phyloP scores from a whole-genome alignment of 2,797 vertebrate species.

The Onychomys leucogaster region DNA sequence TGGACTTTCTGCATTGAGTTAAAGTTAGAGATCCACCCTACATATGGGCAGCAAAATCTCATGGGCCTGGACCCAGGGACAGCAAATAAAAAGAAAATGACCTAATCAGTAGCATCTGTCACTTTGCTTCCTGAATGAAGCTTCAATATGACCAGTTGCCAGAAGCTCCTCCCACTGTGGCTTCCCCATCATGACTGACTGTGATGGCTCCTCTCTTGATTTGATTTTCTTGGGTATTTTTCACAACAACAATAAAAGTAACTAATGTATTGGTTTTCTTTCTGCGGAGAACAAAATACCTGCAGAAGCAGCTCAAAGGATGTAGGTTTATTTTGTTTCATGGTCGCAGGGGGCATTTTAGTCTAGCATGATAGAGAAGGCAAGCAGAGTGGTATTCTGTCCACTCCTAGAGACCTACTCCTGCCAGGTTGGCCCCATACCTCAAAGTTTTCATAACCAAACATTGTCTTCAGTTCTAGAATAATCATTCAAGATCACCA shows the following conservation, averaged over 20 bases:
- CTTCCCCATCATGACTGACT: not conserved
- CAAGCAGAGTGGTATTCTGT: not conserved
- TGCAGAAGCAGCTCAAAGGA: not conserved
- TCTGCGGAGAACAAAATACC: not conserved
- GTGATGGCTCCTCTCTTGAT: not conserved
- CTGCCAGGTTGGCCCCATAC: not conserved
- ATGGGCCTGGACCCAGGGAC: not conserved
- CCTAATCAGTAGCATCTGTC: not conserved
- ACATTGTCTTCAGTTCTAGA: too few relatives aligned
- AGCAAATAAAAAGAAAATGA: not conserved
- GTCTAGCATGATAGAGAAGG: not conserved
- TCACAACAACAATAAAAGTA: not conserved
- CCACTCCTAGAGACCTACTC: not conserved
- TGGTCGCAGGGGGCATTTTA: not conserved
- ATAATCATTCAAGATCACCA: not conserved
- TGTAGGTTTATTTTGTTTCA: not conserved
- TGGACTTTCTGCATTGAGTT: not conserved
- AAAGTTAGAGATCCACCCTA: not conserved
- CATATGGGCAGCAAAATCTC: not conserved
- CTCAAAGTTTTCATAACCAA: not conserved
- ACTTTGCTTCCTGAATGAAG: not conserved
- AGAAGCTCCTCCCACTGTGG: not conserved
- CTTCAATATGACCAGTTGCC: not conserved
- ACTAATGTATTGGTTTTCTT: not conserved
- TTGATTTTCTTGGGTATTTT: not conserved